Evolutionary conservation across 2,113 vertebrate genomes (phyloP).

Genomic region (Poeciliopsis retropinna): DNA sequence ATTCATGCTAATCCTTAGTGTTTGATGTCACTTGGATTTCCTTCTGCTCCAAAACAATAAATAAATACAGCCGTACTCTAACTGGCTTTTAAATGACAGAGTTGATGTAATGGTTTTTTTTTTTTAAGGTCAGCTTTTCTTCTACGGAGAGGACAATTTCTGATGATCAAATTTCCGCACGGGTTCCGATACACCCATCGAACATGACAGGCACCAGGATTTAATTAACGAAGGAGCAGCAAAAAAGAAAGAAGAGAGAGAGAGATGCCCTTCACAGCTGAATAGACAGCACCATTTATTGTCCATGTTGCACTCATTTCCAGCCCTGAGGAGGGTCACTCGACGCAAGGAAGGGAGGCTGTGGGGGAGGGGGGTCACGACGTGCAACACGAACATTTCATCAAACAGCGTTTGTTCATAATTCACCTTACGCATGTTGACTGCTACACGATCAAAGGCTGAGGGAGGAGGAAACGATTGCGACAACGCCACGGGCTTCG

Average conservation of each 20-base stretch:
- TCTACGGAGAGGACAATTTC: conserved; percentile 25
- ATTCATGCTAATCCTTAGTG: too few species aligned
- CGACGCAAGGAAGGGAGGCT: conserved; percentile 17
- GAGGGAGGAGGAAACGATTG: neutral
- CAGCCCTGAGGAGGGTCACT: conserved; percentile 26
- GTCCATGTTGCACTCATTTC: conserved; percentile 14
- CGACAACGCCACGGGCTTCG: neutral
- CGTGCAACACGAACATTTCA: conserved; percentile 41
- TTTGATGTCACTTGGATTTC: too few species aligned
- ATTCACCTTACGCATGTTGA: conserved; percentile 5
- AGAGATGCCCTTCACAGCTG: conserved; percentile 44
- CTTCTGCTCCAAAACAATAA: too few species aligned
- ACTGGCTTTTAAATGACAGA: neutral
- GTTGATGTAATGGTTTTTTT: neutral
- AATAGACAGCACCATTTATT: conserved; percentile 43
- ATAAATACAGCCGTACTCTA: neutral
- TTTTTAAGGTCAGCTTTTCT: conserved; percentile 29
- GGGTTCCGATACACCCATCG: conserved; percentile 43
- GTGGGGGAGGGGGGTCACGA: conserved; percentile 24
- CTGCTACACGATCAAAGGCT: conserved; percentile 21
- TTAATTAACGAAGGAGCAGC: conserved; percentile 39
- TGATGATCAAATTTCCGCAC: conserved; percentile 39
- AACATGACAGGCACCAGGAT: conserved; percentile 51
- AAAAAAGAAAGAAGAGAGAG: neutral
- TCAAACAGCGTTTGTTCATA: conserved; percentile 11